phyloP scores from a whole-genome alignment of 2,797 vertebrate species.

The Paedocypris micromegethes region DNA sequence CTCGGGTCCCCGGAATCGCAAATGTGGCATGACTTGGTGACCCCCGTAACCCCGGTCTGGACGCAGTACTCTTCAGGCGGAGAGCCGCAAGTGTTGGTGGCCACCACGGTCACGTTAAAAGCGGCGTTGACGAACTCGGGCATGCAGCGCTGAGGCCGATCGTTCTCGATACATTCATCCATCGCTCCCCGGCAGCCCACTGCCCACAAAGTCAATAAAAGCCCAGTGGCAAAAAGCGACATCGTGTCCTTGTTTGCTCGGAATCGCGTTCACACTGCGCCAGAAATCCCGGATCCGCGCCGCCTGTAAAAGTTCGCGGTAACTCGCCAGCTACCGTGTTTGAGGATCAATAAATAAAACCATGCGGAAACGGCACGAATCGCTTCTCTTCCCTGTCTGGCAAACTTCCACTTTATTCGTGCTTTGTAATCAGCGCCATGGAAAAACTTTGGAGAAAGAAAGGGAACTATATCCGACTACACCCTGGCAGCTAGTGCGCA shows the following conservation, averaged over 20 bases:
- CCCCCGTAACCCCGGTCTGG: conserved; percentile 95
- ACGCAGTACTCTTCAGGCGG: conserved; percentile 98
- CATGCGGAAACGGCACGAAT: conserved; percentile 30
- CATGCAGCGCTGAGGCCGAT: conserved; percentile 86
- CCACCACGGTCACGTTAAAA: conserved; percentile 90
- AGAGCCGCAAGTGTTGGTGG: conserved; percentile 89
- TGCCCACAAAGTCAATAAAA: conserved; percentile 50
- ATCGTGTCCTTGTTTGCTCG: conserved; percentile 44
- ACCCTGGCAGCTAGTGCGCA: conserved; percentile 68
- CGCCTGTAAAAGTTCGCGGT: conserved; percentile 41
- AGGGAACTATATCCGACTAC: conserved; percentile 58
- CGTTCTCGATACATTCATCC: conserved; percentile 81
- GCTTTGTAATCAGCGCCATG: conserved; percentile 65
- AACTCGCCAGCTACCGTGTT: conserved; percentile 47
- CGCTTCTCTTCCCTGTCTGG: conserved; percentile 23
- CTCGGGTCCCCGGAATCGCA: conserved; percentile 82
- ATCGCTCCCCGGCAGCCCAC: conserved; percentile 69
- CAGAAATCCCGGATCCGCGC: conserved; percentile 34
- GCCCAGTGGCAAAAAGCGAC: conserved; percentile 48
- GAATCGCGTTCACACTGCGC: conserved; percentile 19
- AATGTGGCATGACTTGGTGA: conserved; percentile 98
- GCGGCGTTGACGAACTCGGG: conserved; percentile 97
- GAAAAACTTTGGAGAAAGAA: conserved; percentile 52
- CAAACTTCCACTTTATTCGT: conserved; percentile 47
- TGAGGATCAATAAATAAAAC: conserved; percentile 28